Conservation (phyloP, 2,888 invertebrate species). For the Malthinus flaveolus region DNA sequence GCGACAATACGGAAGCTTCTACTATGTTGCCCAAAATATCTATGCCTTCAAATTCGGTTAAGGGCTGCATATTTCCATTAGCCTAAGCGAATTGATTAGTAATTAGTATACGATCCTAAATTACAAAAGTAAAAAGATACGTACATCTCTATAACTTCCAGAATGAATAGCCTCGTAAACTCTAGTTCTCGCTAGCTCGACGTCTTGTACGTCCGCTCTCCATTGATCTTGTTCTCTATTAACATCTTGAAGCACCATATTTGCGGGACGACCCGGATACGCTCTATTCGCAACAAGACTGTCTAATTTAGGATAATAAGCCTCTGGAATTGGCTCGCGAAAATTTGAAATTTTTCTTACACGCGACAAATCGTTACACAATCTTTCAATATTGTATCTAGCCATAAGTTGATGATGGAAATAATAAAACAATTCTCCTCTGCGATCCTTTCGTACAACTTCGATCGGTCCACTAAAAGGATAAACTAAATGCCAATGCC, state of each 20-base stretch:
- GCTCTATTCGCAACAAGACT: slow-evolving; percentile 71
- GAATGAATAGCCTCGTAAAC: slow-evolving; percentile 71
- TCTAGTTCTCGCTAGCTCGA: slow-evolving; percentile 74
- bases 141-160: slow-evolving; percentile 62
- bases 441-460: slow-evolving; percentile 74
- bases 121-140: slow-evolving; percentile 37
- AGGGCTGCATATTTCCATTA: slow-evolving; percentile 58
- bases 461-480: slow-evolving; percentile 68
- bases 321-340: slow-evolving; percentile 69
- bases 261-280: slow-evolving; percentile 70
- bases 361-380: slow-evolving; percentile 68
- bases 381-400: slow-evolving; percentile 72
- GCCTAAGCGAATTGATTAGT: slow-evolving; percentile 51
- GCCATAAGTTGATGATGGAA: slow-evolving; percentile 74
- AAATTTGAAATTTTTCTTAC: slow-evolving; percentile 66
- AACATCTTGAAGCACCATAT: slow-evolving; percentile 60
- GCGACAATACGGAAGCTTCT: slow-evolving; percentile 69
- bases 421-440: slow-evolving; percentile 79
- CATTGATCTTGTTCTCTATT: slow-evolving; percentile 69
- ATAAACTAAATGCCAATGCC: slow-evolving; percentile 92
- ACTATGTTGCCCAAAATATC: slow-evolving; percentile 79
- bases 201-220: slow-evolving; percentile 64
- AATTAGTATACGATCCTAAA: background rate
- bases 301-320: slow-evolving; percentile 80
- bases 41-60: slow-evolving; percentile 71